Evolutionary conservation across 2,113 vertebrate species (phyloP).

Genomic region (Mesitornis unicolor): DNA sequence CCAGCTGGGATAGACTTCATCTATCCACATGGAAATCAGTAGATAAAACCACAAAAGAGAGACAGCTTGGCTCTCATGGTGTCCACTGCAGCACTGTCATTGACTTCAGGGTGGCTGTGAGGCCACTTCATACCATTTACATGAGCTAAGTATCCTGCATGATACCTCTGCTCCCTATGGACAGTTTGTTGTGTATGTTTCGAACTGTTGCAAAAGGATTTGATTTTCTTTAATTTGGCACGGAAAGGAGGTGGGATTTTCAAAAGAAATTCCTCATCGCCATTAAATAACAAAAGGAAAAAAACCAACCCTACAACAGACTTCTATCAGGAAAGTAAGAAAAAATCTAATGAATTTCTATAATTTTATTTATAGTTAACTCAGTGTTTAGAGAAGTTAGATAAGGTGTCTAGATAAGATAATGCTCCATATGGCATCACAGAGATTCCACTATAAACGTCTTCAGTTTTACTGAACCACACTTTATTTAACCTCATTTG

Average conservation of each 20-base stretch:
- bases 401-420: slow-evolving; percentile 6
- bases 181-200: neutral
- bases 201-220: neutral
- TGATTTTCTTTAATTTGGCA: neutral
- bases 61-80: neutral
- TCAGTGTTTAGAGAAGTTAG: slow-evolving; percentile 28
- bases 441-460: neutral
- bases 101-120: neutral
- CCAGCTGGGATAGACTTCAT: neutral
- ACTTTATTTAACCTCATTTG: slow-evolving; percentile 31
- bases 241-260: neutral
- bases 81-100: neutral
- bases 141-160: neutral
- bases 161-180: neutral
- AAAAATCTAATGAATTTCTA: neutral
- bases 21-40: neutral
- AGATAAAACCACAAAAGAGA: neutral
- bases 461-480: slow-evolving; percentile 17
- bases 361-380: slow-evolving; percentile 6
- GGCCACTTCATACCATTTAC: neutral
- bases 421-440: neutral
- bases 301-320: neutral
- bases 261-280: neutral
- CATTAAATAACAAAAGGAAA: neutral
- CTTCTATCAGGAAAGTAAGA: neutral